Evolutionary conservation across 2,113 vertebrate genomes (phyloP), one percentile per base, ranked within the genome.

Genomic region (Budorcas taxicolor): DNA sequence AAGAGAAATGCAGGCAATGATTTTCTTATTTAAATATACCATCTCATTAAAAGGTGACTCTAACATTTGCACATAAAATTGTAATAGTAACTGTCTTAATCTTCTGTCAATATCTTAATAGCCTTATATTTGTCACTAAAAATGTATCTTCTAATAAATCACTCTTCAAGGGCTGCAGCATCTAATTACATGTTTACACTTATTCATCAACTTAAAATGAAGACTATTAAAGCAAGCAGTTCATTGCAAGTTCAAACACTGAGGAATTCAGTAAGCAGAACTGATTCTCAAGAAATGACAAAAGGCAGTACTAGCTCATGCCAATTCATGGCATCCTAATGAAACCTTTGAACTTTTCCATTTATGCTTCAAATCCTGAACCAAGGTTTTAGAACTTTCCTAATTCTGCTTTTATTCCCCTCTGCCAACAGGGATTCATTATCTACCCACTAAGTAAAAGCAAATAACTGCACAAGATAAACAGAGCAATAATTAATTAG

Each of bases 391-490:
- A 88, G 52, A 52, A 43, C 60, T 45, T 47, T 91, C 94, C 53
- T 29, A 85, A 90, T 94, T 89, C 94, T 58, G 15, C 23, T 87
- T 95, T 98, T 90, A 92, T 96, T 23, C 6, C 88, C 58, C 78
- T 92, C 60, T 87, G 74, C 80, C 92, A 97, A 92, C 40, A 95
- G 71, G 31, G 96, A 97, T 97, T 95, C 93, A 97, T 98, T 97
- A 96, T 96, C 93, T 89, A 67, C 55, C 47, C 91, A 95, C 90
- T 97, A 95, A 98, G 83, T 85, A 90, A 97, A 95, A 97, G 64
- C 91, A 97, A 98, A 98, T 97, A 95, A 97, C 97, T 83, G 19
- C n/a, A 96, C 82, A 92, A 97, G 98, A 97, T 97, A 97, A 98
- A 97, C 78, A 94, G 50, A 47, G 88, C 93, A 58, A 94, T 96